Evolutionary conservation across 2,888 invertebrate species (phyloP).

Genomic region (Tineola bisselliella): DNA sequence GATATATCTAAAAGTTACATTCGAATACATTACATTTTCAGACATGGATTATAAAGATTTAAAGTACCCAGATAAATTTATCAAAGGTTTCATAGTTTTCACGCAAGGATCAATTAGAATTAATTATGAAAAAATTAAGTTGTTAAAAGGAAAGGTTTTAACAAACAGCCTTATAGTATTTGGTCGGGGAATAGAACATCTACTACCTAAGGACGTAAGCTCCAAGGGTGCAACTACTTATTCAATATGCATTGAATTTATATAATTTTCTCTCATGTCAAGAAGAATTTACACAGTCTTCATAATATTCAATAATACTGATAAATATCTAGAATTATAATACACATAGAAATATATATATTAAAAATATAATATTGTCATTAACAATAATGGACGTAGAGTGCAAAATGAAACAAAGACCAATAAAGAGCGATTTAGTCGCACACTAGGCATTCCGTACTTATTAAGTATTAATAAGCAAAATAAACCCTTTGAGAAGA

Average conservation of each 20-base stretch:
- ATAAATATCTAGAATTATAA: constrained; percentile 22
- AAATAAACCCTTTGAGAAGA: too few relatives aligned
- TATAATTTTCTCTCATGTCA: constrained; percentile 48
- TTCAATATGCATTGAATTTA: constrained; percentile 15
- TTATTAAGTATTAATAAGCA: not conserved
- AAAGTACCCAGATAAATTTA: too few relatives aligned
- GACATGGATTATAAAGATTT: too few relatives aligned
- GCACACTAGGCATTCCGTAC: not conserved
- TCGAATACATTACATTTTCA: too few relatives aligned
- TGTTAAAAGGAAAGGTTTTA: too few relatives aligned
- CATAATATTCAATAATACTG: constrained; percentile 59
- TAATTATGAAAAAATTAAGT: too few relatives aligned
- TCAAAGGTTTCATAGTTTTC: too few relatives aligned
- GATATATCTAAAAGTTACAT: too few relatives aligned
- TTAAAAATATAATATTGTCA: constrained; percentile 52
- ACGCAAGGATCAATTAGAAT: too few relatives aligned
- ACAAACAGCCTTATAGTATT: constrained; percentile 49
- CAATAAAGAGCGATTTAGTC: not conserved
- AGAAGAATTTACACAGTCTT: constrained; percentile 60
- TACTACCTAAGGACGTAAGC: constrained; percentile 56
- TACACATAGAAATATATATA: constrained; percentile 20
- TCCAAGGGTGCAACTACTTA: constrained; percentile 57
- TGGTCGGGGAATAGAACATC: constrained; percentile 62
- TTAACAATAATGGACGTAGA: constrained; percentile 55
- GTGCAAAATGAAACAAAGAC: constrained; percentile 27